Evolutionary conservation across 2,888 invertebrate genomes (phyloP), one percentile per base, ranked within the genome.

Genomic region (Mythimna loreyi): DNA sequence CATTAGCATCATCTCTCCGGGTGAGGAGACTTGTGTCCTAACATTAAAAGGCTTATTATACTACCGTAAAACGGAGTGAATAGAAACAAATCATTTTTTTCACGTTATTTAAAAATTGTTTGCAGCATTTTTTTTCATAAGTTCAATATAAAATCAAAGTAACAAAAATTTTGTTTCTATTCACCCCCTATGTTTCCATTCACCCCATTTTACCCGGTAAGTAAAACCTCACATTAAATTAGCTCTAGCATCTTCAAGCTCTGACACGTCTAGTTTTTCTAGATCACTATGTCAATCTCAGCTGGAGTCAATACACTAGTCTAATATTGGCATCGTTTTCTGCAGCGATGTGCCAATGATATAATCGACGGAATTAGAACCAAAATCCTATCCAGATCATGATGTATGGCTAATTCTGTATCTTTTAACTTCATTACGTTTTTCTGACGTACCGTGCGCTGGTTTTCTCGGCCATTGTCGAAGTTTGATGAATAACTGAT

Each of bases 341-440:
- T 85, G 85, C 86, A 87, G 79, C 83, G 75, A 77, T 82, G 60
- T 58, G 56, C 74, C 75, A 78, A 75, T 91, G 90, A 89, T 87
- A 88, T 85, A 89, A 92, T 85, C 91, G 89, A 90, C 91, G 50
- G 81, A 90, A 86, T 90, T 92, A 92, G 91, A 83, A 87, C 77
- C 75, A 68, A 84, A 86, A 85, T 76, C 57, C 75, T 84, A 85
- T 88, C 74, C 83, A 87, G 82, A 57, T 67, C 74, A 75, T 86
- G 85, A 84, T 84, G 76, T 78, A 85, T 80, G 50, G 78, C 84
- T 85, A 83, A 81, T 83, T 84, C 67, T 61, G 79, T 81, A 77
- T 77, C 62, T 67, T 78, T 66, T 66, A 64, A 73, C 66, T 73
- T 80, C 78, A 78, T 68, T 80, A 56, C 57, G 70, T 59, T 76